Base-by-base conservation (phyloP, 2,888 invertebrate genomes). In the Diloba caeruleocephala region DNA sequence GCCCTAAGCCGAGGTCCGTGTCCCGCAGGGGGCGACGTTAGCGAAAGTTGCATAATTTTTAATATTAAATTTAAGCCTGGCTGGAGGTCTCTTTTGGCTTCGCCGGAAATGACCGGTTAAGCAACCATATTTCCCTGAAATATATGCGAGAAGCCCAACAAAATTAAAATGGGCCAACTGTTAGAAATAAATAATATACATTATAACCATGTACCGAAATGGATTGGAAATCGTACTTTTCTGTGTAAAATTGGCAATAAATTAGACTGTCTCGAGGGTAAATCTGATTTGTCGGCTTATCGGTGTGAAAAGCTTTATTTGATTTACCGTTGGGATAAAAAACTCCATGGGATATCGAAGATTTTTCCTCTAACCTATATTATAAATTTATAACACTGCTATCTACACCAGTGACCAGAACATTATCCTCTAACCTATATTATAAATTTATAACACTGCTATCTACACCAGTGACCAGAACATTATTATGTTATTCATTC, bases 171-270 rank as follows among this genome's bases (percentile, higher is more conserved):
- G n/a, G n/a, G n/a, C n/a, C n/a, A n/a, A n/a, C n/a, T n/a, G n/a
- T n/a, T n/a, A n/a, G n/a, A n/a, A n/a, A n/a, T n/a, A n/a, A n/a
- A n/a, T n/a, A n/a, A n/a, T n/a, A n/a, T n/a, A n/a, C n/a, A n/a
- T n/a, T n/a, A n/a, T n/a, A 21, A 21, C 31, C 8, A 10, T 8
- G 19, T 26, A 0, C 19, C 10, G 8, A 42, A 44, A 9, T 34
- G 14, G 39, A 41, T 56, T 49, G 53, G 13, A 31, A 42, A 55
- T 42, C 19, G 14, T 6, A 21, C 14, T 21, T 44, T 36, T 25
- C 13, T 21, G 10, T 33, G 25, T 15, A 46, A 48, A 69, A 60
- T 60, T 51, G 59, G 12, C 51, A 64, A 64, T 64, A 25, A 28
- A 38, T 34, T 25, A 32, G 37, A 38, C 39, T 43, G 23, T 38